Percentiles rank a stretch among this genome's conserved stretches.
phyloP scores from a whole-genome alignment of 2,888 invertebrate genomes.

The Spilosoma lubricipeda region DNA sequence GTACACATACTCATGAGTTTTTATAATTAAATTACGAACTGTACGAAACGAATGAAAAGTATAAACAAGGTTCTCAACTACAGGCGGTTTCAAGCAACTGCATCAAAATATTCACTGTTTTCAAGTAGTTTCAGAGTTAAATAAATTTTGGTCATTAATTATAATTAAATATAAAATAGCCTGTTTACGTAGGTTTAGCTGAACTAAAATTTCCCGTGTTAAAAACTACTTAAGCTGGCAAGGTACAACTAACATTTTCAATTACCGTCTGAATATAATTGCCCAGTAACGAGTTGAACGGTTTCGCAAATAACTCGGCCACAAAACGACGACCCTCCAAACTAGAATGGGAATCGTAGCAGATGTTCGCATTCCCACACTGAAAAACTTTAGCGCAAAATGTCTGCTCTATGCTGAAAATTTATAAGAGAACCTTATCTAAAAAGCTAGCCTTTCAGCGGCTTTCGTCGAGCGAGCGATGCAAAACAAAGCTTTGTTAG shows the following conservation, averaged over 20 bases:
- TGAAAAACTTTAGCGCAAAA: slow-evolving; percentile 78
- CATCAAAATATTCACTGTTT: slow-evolving; percentile 24
- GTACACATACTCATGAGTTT: slow-evolving; percentile 15
- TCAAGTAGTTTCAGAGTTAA: slow-evolving; percentile 18
- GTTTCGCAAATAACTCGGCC: slow-evolving; percentile 67
- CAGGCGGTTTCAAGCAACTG: slow-evolving; percentile 30
- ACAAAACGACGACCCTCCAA: slow-evolving; percentile 68
- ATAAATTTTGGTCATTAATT: slow-evolving; percentile 21
- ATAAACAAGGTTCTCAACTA: slow-evolving; percentile 32
- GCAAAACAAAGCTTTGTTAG: slow-evolving; percentile 86
- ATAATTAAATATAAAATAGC: slow-evolving; percentile 22
- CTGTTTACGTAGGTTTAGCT: slow-evolving; percentile 17
- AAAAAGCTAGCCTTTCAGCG: slow-evolving; percentile 84
- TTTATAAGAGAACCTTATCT: slow-evolving; percentile 84
- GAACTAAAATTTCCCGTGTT: slow-evolving; percentile 46
- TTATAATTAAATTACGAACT: slow-evolving; percentile 18
- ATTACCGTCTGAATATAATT: slow-evolving; percentile 64
- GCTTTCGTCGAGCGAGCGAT: slow-evolving; percentile 78
- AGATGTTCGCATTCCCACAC: slow-evolving; percentile 77
- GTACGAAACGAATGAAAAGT: slow-evolving; percentile 30
- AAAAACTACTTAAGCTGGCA: slow-evolving; percentile 54
- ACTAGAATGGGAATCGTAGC: slow-evolving; percentile 74
- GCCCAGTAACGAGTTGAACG: slow-evolving; percentile 64
- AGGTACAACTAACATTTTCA: slow-evolving; percentile 58
- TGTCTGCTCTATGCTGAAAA: slow-evolving; percentile 77